Base-by-base conservation (phyloP, 2,888 invertebrate species). In the Synergus umbraculus region DNA sequence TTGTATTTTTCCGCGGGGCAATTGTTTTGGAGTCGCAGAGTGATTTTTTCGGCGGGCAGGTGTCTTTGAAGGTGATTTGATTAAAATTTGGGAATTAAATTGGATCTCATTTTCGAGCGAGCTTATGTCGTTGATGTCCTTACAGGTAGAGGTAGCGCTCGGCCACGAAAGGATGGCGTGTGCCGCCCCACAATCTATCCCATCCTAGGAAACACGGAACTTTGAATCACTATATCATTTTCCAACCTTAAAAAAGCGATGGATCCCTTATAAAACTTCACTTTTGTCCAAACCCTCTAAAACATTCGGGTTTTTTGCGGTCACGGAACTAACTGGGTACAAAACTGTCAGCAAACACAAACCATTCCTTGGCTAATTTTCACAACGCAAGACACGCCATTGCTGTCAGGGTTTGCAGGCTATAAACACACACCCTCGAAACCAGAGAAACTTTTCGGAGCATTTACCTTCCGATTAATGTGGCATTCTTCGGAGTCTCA, bases 331-430 rank as follows among this genome's bases (percentile, higher is more conserved):
- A 5, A 44, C 15, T 18, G 15, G 69, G 22, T 60, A 44, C 58
- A 22, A 76, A 63, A 58, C 49, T 67, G 46, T 64, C 77, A 65
- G 76, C 18, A 63, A 60, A 76, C 76, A 67, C 15, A 78, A 76
- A 78, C 77, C 63, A 41, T 49, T 43, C 37, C 66, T 58, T 76
- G 41, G 49, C 41, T 66, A 29, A 81, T 81, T 83, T 84, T 83
- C 84, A 83, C 84, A 82, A 84, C 86, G 81, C 83, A 81, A 87
- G 86, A 89, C 90, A 89, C 92, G 91, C 92, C 91, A 92, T 92
- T 91, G 90, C 90, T 88, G 89, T 91, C 89, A 89, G 89, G 88
- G 88, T 88, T 90, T 91, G 87, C 88, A 91, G 91, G 91, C 91
- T 91, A 91, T 91, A 91, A 91, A 91, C 91, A 90, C 87, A 88